Evolutionary conservation across 2,888 invertebrate species (phyloP).

Genomic region (Andrena flavipes): DNA sequence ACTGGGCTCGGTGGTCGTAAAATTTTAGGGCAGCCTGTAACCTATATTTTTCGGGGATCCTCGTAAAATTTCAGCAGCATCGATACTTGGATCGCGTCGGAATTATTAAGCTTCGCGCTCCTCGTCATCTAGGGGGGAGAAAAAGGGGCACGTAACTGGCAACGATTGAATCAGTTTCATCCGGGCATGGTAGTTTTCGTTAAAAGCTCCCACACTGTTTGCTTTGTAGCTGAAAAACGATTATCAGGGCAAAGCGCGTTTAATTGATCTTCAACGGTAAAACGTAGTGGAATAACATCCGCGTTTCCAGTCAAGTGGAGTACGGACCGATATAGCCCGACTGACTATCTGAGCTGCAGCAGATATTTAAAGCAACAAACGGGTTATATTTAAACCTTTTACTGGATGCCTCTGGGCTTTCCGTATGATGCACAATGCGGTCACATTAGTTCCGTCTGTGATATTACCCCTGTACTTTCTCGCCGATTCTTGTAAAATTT

Average conservation of each 20-base stretch:
- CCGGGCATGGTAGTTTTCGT: neutral
- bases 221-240: neutral
- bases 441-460: conserved; percentile 40
- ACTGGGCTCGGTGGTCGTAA: conserved; percentile 26
- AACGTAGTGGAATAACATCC: conserved; percentile 60
- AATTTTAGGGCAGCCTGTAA: conserved; percentile 19
- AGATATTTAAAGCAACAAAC: conserved; percentile 64
- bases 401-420: conserved; percentile 47
- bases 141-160: neutral
- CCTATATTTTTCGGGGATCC: conserved; percentile 9
- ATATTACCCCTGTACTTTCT: conserved; percentile 13
- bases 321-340: conserved; percentile 57
- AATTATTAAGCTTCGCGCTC: conserved; percentile 1
- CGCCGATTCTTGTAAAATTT: neutral
- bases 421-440: conserved; percentile 58
- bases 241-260: conserved; percentile 9
- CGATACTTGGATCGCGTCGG: conserved; percentile 6
- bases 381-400: conserved; percentile 63
- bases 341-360: conserved; percentile 48
- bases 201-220: neutral
- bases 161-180: neutral
- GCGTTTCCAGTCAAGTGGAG: conserved; percentile 55
- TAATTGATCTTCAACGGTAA: conserved; percentile 37
- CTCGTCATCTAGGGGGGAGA: neutral
- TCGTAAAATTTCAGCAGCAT: conserved; percentile 28